Conservation (phyloP, 2,888 invertebrate genomes). For the Prosopocoilus inquinatus region DNA sequence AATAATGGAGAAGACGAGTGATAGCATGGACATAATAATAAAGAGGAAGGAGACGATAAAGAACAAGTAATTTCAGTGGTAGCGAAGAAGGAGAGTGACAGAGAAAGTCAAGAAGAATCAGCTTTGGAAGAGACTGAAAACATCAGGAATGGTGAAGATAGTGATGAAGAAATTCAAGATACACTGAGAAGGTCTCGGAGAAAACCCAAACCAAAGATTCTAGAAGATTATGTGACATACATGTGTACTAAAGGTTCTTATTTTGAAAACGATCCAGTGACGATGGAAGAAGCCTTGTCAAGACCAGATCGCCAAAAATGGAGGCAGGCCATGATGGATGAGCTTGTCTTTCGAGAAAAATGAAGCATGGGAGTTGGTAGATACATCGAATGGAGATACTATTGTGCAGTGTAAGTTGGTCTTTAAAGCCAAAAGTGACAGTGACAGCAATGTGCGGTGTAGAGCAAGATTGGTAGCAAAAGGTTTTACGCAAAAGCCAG, state of each 20-base stretch:
- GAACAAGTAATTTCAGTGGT: conserved; percentile 20
- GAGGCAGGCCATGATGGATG: neutral
- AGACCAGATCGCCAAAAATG: neutral
- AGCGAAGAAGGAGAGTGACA: conserved; percentile 1
- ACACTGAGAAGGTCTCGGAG: conserved; percentile 24
- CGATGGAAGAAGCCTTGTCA: neutral
- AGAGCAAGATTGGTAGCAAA: conserved; percentile 27
- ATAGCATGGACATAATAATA: conserved; percentile 4
- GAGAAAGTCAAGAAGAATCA: neutral
- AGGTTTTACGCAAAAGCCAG: conserved; percentile 24
- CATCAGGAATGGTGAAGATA: conserved; percentile 6
- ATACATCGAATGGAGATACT: conserved; percentile 14
- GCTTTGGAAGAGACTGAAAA: conserved; percentile 3
- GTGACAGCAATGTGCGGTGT: conserved; percentile 22
- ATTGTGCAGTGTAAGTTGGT: conserved; percentile 28
- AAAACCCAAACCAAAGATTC: conserved; percentile 23
- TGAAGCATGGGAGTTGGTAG: neutral
- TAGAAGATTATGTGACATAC: conserved; percentile 29
- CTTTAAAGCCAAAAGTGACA: conserved; percentile 20
- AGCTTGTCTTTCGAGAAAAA: neutral
- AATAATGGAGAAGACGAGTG: conserved; percentile 19
- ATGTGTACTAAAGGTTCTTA: conserved; percentile 16
- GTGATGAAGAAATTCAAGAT: conserved; percentile 8
- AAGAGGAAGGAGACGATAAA: neutral
- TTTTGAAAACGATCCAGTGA: neutral